Conservation (phyloP, 1,140 invertebrate genomes). For the Gryon sp. region DNA sequence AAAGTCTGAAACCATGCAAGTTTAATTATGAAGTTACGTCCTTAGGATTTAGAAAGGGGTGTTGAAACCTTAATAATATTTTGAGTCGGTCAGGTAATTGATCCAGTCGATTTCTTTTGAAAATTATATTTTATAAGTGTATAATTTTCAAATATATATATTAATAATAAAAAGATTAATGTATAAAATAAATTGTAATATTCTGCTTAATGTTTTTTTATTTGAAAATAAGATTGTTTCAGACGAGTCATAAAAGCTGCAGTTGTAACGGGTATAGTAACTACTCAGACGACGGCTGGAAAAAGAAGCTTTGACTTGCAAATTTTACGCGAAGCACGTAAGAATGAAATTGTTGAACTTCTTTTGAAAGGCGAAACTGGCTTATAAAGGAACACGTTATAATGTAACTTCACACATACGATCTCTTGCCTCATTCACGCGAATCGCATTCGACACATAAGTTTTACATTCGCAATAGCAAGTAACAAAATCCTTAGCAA, state of each 20-base stretch:
- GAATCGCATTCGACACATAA: constrained; percentile 29
- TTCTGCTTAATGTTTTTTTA: not conserved
- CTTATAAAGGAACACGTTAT: constrained; percentile 11
- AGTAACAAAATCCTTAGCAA: constrained; percentile 39
- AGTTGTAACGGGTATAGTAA: no score
- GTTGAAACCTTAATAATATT: constrained; percentile 48
- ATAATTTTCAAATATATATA: not conserved
- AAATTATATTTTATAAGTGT: constrained; percentile 3
- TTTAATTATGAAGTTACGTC: constrained; percentile 49
- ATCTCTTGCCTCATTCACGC: constrained; percentile 29
- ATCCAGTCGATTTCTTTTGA: constrained; percentile 34
- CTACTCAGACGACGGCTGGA: no score
- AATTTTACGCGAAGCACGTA: constrained; percentile 16
- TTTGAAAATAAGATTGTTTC: no score
- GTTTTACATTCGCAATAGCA: constrained; percentile 34
- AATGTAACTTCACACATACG: constrained; percentile 27
- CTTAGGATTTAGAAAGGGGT: constrained; percentile 51
- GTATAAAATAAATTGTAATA: not conserved
- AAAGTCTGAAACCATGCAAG: constrained; percentile 50
- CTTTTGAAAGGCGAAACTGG: not conserved
- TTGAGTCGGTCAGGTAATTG: constrained; percentile 33
- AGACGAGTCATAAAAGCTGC: no score
- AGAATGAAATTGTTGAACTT: constrained; percentile 12
- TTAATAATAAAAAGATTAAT: not conserved
- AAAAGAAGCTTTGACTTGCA: constrained; percentile 7